These are phyloP conservation scores for Callyntrura sp. DNA, from an alignment of 2,888 invertebrate genomes.

Conservation along the genomic window DNA sequence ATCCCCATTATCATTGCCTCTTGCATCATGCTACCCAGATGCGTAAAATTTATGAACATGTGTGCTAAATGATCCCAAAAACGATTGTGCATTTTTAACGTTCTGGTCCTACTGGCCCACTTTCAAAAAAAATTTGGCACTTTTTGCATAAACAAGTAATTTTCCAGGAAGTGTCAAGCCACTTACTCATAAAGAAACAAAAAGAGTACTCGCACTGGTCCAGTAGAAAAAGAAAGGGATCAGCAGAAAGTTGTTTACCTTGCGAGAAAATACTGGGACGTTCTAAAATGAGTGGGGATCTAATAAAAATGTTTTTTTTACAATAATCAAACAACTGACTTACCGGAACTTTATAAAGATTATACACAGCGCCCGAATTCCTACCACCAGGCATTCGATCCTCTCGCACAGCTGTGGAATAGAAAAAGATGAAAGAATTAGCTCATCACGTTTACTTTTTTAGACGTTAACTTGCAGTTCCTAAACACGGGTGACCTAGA, in stretches of 20 bases:
- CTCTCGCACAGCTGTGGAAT: slow-evolving; percentile 95
- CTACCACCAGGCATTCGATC: slow-evolving; percentile 99
- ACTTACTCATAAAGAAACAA: slow-evolving; percentile 30
- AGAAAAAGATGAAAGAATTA: slow-evolving; percentile 63
- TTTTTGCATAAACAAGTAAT: slow-evolving; percentile 73
- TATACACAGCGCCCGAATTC: slow-evolving; percentile 99
- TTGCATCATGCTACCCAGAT: not conserved
- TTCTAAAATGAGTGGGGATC: too few species aligned
- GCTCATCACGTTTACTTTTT: too few species aligned
- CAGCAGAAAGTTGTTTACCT: slow-evolving; percentile 71
- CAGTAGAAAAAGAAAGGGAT: slow-evolving; percentile 52
- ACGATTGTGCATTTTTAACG: slow-evolving; percentile 3
- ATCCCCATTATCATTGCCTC: slow-evolving; percentile 30
- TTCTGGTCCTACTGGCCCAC: slow-evolving; percentile 66
- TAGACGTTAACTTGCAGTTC: not conserved
- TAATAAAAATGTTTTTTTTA: not conserved
- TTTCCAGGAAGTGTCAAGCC: slow-evolving; percentile 74
- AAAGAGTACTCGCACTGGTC: slow-evolving; percentile 7
- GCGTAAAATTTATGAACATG: slow-evolving; percentile 15
- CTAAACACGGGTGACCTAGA: slow-evolving; percentile 59
- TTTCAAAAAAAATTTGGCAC: slow-evolving; percentile 27
- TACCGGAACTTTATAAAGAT: slow-evolving; percentile 94
- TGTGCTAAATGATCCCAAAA: not conserved
- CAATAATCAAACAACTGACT: slow-evolving; percentile 66
- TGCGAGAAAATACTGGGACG: slow-evolving; percentile 46